A percentile compares a stretch with the other conserved stretches of the same genome.
phyloP scores from a whole-genome alignment of 2,797 vertebrate species.

The Meriones psammophilus region DNA sequence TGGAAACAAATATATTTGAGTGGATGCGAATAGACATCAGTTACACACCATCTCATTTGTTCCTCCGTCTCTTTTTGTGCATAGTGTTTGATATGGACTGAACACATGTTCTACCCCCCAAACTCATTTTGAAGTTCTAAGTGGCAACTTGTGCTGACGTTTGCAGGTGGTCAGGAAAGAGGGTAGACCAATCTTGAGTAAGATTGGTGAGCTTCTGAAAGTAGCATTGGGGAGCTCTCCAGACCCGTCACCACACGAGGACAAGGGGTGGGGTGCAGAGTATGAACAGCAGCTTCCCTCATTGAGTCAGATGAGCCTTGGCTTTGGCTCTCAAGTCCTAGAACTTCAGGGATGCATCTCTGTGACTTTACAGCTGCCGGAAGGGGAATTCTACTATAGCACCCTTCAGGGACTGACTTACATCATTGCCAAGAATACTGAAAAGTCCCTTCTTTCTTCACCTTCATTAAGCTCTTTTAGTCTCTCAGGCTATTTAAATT shows the following conservation, averaged over 20 bases:
- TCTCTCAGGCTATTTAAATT: not conserved
- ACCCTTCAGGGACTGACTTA: not conserved
- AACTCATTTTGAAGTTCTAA: not conserved
- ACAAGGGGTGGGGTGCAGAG: not conserved
- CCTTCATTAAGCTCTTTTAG: not conserved
- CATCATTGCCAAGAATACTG: rapidly evolving
- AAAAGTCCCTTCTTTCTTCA: not conserved
- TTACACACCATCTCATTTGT: rapidly evolving
- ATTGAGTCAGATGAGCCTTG: no score
- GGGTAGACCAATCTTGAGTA: not conserved
- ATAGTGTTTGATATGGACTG: rapidly evolving
- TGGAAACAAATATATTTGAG: not conserved
- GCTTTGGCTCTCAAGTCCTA: no score
- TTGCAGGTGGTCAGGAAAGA: not conserved
- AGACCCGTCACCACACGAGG: not conserved
- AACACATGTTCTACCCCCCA: rapidly evolving
- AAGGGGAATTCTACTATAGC: rapidly evolving
- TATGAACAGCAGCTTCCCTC: not conserved
- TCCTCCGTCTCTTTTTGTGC: not conserved
- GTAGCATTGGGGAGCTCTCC: not conserved
- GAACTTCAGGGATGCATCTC: rapidly evolving
- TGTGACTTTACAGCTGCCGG: rapidly evolving
- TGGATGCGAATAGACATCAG: no score
- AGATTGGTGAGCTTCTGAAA: not conserved
- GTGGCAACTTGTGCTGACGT: not conserved